phyloP scores from a whole-genome alignment of 2,888 invertebrate genomes.

The Chymomyza amoena region DNA sequence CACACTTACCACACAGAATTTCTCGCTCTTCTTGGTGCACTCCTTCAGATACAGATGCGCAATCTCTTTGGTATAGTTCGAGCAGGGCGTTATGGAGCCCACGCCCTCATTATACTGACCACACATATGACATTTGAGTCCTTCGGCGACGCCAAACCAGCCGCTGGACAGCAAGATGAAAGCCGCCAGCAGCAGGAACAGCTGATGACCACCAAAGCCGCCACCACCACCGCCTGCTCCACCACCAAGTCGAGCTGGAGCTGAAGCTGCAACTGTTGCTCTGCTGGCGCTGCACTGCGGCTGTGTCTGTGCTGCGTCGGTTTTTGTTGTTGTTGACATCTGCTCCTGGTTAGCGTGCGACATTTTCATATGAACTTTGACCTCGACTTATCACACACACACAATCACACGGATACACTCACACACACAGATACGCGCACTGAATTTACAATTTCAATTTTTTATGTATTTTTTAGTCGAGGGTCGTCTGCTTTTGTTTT shows the following conservation, averaged over 20 bases:
- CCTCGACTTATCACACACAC: conserved; percentile 38
- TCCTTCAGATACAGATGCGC: conserved; percentile 85
- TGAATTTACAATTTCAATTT: conserved; percentile 40
- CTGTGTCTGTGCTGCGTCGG: conserved; percentile 31
- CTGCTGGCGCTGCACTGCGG: background rate
- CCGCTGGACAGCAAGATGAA: conserved; percentile 67
- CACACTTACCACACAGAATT: conserved; percentile 88
- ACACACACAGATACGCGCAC: conserved; percentile 37
- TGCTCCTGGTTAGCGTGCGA: conserved; percentile 47
- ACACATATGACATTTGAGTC: conserved; percentile 85
- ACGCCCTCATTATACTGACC: conserved; percentile 92
- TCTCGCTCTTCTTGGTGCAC: conserved; percentile 82
- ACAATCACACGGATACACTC: conserved; percentile 31
- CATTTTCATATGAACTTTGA: conserved; percentile 53
- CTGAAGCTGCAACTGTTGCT: conserved; percentile 1
- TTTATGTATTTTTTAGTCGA: conserved; percentile 19
- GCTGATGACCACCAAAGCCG: conserved; percentile 40
- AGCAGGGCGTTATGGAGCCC: conserved; percentile 90
- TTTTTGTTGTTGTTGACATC: conserved; percentile 47
- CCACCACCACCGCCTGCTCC: conserved; percentile 11
- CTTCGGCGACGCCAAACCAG: conserved; percentile 68
- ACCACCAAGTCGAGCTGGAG: background rate
- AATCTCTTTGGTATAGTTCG: conserved; percentile 83
- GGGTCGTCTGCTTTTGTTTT: conserved; percentile 16
- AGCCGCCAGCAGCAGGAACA: conserved; percentile 59